These are phyloP conservation scores for Pristionchus japonicus DNA, from an alignment of 2,888 invertebrate species.

Conservation along the genomic window DNA sequence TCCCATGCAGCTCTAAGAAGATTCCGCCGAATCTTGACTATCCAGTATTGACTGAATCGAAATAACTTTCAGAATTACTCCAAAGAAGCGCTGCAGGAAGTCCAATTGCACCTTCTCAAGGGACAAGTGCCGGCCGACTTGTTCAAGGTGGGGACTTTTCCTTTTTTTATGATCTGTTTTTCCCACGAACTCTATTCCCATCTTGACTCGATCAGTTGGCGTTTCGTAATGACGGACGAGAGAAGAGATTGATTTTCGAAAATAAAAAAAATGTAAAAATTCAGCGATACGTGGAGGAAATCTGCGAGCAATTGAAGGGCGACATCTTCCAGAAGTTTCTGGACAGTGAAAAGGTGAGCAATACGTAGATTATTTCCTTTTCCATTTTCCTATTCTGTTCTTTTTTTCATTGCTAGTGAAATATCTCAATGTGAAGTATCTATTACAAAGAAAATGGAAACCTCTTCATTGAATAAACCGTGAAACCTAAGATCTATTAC, in stretches of 20 bases:
- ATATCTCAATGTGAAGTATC: too few relatives aligned
- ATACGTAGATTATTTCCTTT: too few relatives aligned
- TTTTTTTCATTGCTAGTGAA: too few relatives aligned
- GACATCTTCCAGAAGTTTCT: slow-evolving; percentile 97
- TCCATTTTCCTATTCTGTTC: too few relatives aligned
- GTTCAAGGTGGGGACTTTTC: slow-evolving; percentile 86
- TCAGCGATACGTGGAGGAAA: slow-evolving; percentile 99
- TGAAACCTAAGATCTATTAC: too few relatives aligned
- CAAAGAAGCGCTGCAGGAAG: slow-evolving; percentile 95
- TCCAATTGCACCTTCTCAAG: slow-evolving; percentile 96
- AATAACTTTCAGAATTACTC: slow-evolving; percentile 90
- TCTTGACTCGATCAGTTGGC: background rate
- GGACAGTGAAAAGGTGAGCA: slow-evolving; percentile 86
- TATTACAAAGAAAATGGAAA: too few relatives aligned
- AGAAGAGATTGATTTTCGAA: too few relatives aligned
- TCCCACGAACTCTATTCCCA: background rate
- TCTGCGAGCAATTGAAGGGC: slow-evolving; percentile 95
- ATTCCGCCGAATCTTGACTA: too few relatives aligned
- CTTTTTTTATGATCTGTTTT: too few relatives aligned
- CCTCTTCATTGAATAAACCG: too few relatives aligned
- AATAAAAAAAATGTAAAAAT: slow-evolving; percentile 76
- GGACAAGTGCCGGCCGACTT: slow-evolving; percentile 96
- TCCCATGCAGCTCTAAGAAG: too few relatives aligned
- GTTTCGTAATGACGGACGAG: too few relatives aligned
- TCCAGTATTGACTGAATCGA: slow-evolving; percentile 16